A percentile compares a stretch with the other conserved stretches of the same genome.
Evolutionary conservation across 2,113 vertebrate species (phyloP).

Genomic region (Leucopsar rothschildi): DNA sequence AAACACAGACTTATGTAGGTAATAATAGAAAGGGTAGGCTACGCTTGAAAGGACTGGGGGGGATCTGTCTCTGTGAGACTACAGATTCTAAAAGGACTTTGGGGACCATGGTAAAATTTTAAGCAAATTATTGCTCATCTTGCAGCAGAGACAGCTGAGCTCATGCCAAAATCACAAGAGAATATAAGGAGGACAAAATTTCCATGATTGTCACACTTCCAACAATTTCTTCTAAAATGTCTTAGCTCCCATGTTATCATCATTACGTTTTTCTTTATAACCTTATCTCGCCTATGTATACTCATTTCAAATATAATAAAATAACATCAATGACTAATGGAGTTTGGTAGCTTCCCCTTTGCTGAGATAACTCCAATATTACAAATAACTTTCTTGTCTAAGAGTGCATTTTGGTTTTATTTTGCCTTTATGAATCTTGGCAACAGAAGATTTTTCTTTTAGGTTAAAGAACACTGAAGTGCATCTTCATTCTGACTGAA

Average conservation of each 20-base stretch:
- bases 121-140: neutral
- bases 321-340: neutral
- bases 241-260: neutral
- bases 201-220: neutral
- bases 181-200: neutral
- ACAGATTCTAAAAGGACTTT: neutral
- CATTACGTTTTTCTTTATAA: neutral
- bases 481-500: neutral
- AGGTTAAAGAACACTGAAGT: neutral
- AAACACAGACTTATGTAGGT: neutral
- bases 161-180: neutral
- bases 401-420: neutral
- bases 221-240: neutral
- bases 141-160: neutral
- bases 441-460: neutral
- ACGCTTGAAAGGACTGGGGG: neutral
- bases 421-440: neutral
- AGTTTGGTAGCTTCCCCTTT: neutral
- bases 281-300: neutral
- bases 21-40: neutral
- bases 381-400: neutral
- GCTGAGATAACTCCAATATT: neutral
- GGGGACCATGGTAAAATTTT: neutral
- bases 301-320: neutral
- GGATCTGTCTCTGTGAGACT: rapidly evolving